A percentile compares a stretch with the other conserved stretches of the same genome.
phyloP scores from a whole-genome alignment of 2,797 vertebrate species.

The Acanthurus lineatus region DNA sequence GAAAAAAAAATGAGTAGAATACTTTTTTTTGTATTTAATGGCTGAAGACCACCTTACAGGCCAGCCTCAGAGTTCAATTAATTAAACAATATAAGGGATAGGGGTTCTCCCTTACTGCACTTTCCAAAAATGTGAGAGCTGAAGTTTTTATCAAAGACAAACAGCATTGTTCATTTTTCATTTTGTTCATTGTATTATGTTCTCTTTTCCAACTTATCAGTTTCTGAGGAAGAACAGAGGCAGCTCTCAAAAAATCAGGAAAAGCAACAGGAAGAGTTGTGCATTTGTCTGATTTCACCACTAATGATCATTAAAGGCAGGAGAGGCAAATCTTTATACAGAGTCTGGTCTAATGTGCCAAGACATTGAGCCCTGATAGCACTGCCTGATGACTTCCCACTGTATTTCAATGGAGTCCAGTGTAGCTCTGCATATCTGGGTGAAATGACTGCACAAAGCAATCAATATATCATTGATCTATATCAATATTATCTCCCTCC shows the following conservation, averaged over 20 bases:
- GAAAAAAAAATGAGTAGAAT: background rate
- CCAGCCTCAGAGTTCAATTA: background rate
- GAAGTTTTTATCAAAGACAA: background rate
- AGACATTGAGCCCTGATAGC: background rate
- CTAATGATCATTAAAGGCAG: constrained; percentile 3
- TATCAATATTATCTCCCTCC: background rate
- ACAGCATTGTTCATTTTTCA: background rate
- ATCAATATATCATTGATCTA: background rate
- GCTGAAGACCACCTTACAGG: background rate
- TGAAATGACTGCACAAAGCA: background rate
- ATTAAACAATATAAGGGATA: background rate
- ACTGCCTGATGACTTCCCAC: no score
- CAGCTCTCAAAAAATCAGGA: background rate
- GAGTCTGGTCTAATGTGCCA: constrained; percentile 1
- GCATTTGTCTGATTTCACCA: background rate
- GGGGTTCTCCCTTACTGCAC: no score
- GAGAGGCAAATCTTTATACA: background rate
- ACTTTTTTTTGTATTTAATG: background rate
- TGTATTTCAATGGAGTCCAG: background rate
- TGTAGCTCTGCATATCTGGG: background rate
- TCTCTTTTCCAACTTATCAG: background rate
- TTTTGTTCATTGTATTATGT: background rate
- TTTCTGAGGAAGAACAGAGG: background rate
- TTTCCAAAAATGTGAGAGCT: background rate
- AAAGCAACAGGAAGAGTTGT: background rate